Evolutionary conservation across 1,140 invertebrate species (phyloP).

Genomic region (Chironomus striatipennis): DNA sequence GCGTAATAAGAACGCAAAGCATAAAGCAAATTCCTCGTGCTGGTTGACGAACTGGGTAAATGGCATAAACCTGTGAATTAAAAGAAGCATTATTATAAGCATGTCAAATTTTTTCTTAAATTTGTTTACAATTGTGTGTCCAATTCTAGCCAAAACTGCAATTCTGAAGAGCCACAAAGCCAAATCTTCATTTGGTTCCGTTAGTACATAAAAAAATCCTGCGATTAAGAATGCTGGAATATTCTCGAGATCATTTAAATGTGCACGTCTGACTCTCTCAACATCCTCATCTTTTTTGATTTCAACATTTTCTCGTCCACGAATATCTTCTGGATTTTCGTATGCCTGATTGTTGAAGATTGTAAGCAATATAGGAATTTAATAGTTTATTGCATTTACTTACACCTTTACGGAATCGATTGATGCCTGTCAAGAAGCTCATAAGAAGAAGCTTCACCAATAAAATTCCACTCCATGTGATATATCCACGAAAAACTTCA

Average conservation of each 20-base stretch:
- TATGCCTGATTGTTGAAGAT: background rate
- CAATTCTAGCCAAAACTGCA: slow-evolving; percentile 48
- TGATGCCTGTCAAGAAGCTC: slow-evolving; percentile 44
- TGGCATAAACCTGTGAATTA: slow-evolving; percentile 42
- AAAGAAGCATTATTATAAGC: background rate
- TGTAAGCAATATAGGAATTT: background rate
- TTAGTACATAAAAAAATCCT: slow-evolving; percentile 51
- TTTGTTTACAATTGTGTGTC: slow-evolving; percentile 46
- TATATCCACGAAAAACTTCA: slow-evolving; percentile 44
- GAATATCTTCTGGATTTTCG: slow-evolving; percentile 7
- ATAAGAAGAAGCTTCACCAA: slow-evolving; percentile 52
- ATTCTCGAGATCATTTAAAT: slow-evolving; percentile 63
- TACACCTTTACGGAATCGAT: slow-evolving; percentile 51
- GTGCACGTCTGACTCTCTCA: slow-evolving; percentile 41
- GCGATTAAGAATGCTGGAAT: slow-evolving; percentile 52
- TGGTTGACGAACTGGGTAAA: slow-evolving; percentile 49
- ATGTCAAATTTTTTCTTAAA: background rate
- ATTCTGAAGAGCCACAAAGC: slow-evolving; percentile 50
- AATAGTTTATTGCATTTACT: slow-evolving; percentile 28
- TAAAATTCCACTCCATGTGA: slow-evolving; percentile 50
- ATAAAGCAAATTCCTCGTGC: slow-evolving; percentile 46
- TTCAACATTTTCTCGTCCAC: background rate
- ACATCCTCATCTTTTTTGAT: slow-evolving; percentile 11
- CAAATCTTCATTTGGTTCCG: slow-evolving; percentile 43
- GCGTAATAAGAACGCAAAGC: slow-evolving; percentile 41